Base-by-base conservation (phyloP, 2,113 vertebrate species). In the Ophthalmolycus amberensis region DNA sequence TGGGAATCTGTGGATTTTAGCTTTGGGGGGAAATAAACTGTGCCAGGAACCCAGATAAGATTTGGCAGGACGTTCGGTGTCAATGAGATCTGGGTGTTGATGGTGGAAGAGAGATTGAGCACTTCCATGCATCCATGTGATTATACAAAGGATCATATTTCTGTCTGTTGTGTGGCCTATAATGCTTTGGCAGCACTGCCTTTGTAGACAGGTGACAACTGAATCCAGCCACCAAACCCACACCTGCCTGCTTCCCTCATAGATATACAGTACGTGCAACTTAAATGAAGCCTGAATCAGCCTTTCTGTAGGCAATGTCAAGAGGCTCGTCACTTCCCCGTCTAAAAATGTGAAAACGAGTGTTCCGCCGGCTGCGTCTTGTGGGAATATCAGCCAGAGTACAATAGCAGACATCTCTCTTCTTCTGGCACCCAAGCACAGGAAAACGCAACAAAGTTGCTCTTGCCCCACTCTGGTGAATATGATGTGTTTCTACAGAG, bases 51-150 rank as follows among this genome's bases (percentile, higher is more conserved):
- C 64, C 65, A 79, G 83, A 88, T 87, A 72, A 75, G 34, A 90
- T 78, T 76, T 81, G 40, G 71, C 44, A 62, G 69, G 70, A 69
- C 71, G 59, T 52, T 56, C 1, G 9, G 29, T 73, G 65, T 75
- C 85, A 87, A 90, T 80, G 50, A 92, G 83, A 71, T 75, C 69
- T 71, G 75, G 69, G 74, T 58, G 54, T 73, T 76, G 83, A 77
- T 54, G 63, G 46, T 44, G 22, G 70, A 63, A 25, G 29, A 64
- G 38, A 42, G 65, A 74, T 62, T 2, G 60, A 68, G 48, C 54
- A 48, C 73, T 87, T 63, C 15, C 27, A 67, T 72, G 70, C 27
- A 27, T 66, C 65, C 38, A 44, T 62, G 66, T 52, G 66, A 69
- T 52, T 25, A 34, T 11, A 34, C 34, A 50, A 2, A 16, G 25